A percentile compares a stretch with the other conserved stretches of the same genome.
Conservation (phyloP, 2,888 invertebrate species). For the Drosophila paranaensis region DNA sequence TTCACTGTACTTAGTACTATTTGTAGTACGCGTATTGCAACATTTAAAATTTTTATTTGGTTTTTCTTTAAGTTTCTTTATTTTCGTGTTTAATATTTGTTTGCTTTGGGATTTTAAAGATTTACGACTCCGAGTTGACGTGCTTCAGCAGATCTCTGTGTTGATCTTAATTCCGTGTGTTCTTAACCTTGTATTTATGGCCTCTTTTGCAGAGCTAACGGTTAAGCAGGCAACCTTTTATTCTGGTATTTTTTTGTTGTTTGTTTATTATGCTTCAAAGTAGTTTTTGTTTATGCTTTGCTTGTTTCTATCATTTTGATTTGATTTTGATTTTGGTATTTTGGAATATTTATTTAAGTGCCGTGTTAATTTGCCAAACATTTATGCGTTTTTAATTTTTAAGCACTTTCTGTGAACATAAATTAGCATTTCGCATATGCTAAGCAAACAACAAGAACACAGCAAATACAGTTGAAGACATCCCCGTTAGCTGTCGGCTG, state of each 20-base stretch:
- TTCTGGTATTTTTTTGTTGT: constrained; percentile 1
- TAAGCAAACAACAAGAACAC: constrained; percentile 17
- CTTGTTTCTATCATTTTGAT: constrained; percentile 5
- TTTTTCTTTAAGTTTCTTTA: constrained; percentile 22
- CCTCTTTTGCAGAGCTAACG: constrained; percentile 16
- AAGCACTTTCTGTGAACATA: constrained; percentile 26
- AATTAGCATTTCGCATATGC: constrained; percentile 21
- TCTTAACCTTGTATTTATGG: constrained; percentile 37
- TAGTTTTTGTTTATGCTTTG: constrained; percentile 23
- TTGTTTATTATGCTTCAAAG: constrained; percentile 1
- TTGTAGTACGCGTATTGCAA: constrained; percentile 19
- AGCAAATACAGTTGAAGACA: neutral
- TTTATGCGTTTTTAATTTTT: constrained; percentile 27
- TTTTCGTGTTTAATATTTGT: constrained; percentile 49
- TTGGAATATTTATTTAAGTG: constrained; percentile 25
- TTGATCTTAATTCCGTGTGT: constrained; percentile 12
- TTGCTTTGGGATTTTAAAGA: constrained; percentile 72
- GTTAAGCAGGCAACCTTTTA: constrained; percentile 16
- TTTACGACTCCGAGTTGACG: constrained; percentile 60
- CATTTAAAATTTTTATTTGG: constrained; percentile 53
- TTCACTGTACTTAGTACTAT: constrained; percentile 35
- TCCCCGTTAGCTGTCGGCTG: constrained; percentile 1
- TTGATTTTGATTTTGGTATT: neutral
- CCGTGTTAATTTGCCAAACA: constrained; percentile 33
- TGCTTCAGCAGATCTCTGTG: constrained; percentile 28